Percentiles rank a stretch among this genome's conserved stretches.
These are phyloP conservation scores for Nomada fucata DNA, from an alignment of 2,888 invertebrate genomes.

Conservation along the genomic window DNA sequence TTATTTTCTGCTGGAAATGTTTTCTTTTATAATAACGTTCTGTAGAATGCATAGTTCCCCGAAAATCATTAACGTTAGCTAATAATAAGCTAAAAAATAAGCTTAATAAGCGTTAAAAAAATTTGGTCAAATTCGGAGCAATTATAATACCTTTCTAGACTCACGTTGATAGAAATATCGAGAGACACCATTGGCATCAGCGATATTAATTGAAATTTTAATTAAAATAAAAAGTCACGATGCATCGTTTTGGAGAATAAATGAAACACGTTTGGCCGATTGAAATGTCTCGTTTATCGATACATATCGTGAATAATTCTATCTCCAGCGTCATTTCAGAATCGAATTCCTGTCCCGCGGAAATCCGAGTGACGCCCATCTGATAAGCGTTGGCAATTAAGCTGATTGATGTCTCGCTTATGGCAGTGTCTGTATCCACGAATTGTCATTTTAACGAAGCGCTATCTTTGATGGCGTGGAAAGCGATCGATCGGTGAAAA, in stretches of 20 bases:
- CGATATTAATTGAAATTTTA: no score
- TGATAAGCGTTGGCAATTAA: slow-evolving; percentile 56
- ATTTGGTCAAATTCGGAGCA: no score
- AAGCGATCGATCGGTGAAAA: not conserved
- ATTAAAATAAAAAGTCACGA: no score
- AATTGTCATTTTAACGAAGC: slow-evolving; percentile 38
- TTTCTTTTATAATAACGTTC: no score
- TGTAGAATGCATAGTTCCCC: no score
- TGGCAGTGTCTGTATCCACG: slow-evolving; percentile 9
- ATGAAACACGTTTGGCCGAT: not conserved
- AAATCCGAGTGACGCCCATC: slow-evolving; percentile 28
- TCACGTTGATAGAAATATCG: no score
- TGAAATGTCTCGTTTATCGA: slow-evolving; percentile 17
- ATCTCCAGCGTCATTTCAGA: slow-evolving; percentile 9
- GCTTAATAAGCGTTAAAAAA: no score
- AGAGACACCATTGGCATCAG: no score
- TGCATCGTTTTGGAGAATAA: not conserved
- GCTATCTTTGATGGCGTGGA: not conserved
- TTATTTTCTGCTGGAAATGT: no score
- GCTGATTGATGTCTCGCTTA: slow-evolving; percentile 56
- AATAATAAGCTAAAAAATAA: no score
- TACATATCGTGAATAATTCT: not conserved
- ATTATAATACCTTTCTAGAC: no score
- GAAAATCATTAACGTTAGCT: no score
- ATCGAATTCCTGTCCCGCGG: slow-evolving; percentile 40